Conservation (phyloP, 2,888 invertebrate species). For the Cerastoderma edule region DNA sequence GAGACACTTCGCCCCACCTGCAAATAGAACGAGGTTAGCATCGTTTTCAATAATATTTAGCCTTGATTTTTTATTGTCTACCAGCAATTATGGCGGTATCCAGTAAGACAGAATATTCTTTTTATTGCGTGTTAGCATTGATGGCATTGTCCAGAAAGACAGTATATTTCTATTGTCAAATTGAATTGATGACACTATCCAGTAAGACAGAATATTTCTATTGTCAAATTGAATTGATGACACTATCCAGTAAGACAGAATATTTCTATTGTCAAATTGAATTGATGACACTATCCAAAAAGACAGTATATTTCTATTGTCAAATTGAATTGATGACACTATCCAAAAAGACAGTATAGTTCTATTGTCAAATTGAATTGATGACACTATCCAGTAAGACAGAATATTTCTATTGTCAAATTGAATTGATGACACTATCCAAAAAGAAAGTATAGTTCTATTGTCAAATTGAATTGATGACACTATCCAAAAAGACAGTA, state of each 20-base stretch:
- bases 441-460: not conserved
- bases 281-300: not conserved
- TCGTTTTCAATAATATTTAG: not conserved
- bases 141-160: not conserved
- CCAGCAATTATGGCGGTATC: not conserved
- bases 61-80: not conserved
- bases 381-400: not conserved
- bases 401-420: not conserved
- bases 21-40: not conserved
- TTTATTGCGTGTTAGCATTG: not conserved
- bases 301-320: not conserved
- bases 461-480: not conserved
- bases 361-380: not conserved
- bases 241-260: not conserved
- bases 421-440: not conserved
- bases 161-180: not conserved
- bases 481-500: not conserved
- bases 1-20: slow-evolving; percentile 28
- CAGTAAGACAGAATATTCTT: not conserved
- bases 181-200: not conserved
- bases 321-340: not conserved
- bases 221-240: not conserved
- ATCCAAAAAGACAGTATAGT: not conserved
- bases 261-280: not conserved
- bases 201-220: not conserved